phyloP scores from a whole-genome alignment of 2,888 invertebrate species.

The Leptinotarsa haldemani region DNA sequence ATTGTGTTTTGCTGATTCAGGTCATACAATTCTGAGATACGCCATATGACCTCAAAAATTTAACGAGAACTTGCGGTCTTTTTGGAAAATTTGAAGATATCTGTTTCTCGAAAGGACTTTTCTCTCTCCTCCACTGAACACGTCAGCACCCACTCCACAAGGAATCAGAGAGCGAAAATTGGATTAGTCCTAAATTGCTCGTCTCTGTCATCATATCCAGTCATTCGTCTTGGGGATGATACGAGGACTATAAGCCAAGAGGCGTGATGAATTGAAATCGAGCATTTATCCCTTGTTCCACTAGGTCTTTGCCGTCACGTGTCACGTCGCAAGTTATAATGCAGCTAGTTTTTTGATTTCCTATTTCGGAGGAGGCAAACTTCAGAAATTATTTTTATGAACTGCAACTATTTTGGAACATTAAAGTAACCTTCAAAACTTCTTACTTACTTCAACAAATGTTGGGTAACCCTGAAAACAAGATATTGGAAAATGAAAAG shows the following conservation, averaged over 20 bases:
- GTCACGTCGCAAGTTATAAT: slow-evolving; percentile 1
- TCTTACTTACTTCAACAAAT: no score
- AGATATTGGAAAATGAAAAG: no score
- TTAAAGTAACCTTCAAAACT: no score
- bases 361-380: background rate
- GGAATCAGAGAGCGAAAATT: slow-evolving; percentile 25
- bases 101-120: background rate
- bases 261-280: slow-evolving; percentile 13
- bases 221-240: slow-evolving; percentile 31
- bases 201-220: slow-evolving; percentile 27
- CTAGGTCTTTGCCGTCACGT: slow-evolving; percentile 1
- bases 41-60: no score
- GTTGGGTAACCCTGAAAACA: no score
- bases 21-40: no score
- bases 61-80: no score
- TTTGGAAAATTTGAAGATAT: no score
- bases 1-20: no score
- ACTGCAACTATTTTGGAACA: no score
- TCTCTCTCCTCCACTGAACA: background rate
- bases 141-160: slow-evolving; percentile 20
- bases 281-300: slow-evolving; percentile 3
- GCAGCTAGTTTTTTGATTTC: background rate
- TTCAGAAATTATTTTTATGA: no score
- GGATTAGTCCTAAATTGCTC: slow-evolving; percentile 33
- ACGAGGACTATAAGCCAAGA: slow-evolving; percentile 16